Conservation (phyloP, 1,140 invertebrate genomes). For the Neoseiulus cucumeris region DNA sequence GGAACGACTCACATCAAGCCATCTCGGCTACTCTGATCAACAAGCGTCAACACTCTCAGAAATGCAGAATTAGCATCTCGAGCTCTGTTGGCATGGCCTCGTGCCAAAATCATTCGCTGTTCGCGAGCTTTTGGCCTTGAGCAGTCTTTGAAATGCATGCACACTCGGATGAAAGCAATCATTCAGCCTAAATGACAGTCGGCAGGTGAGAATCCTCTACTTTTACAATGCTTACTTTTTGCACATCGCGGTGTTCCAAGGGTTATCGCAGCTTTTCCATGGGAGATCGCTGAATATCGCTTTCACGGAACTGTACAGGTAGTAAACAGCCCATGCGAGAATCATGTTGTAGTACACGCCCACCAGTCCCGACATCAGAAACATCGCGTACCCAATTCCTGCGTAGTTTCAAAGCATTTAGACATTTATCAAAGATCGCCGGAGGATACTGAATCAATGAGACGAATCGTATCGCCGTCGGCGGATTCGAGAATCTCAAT, state of each 20-base stretch:
- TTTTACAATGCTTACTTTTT: background rate
- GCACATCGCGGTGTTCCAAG: conserved; percentile 28
- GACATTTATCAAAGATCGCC: background rate
- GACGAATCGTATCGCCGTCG: background rate
- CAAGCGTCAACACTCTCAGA: too few species aligned
- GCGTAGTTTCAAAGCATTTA: background rate
- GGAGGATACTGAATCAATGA: background rate
- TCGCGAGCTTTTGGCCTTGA: too few species aligned
- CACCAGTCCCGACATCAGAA: conserved; percentile 26
- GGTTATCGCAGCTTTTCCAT: conserved; percentile 30
- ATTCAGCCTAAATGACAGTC: too few species aligned
- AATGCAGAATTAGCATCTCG: too few species aligned
- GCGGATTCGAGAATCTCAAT: background rate
- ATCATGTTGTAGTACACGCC: conserved; percentile 39
- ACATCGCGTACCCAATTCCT: conserved; percentile 25
- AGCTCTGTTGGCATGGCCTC: too few species aligned
- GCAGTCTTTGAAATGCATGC: too few species aligned
- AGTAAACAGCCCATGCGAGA: conserved; percentile 37
- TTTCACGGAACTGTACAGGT: conserved; percentile 26
- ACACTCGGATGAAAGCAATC: too few species aligned
- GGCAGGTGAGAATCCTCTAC: background rate
- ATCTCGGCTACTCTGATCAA: too few species aligned
- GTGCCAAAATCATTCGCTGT: too few species aligned
- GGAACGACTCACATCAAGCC: too few species aligned
- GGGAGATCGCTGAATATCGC: conserved; percentile 24